Conservation (phyloP, 2,888 invertebrate genomes). For the Protodeltote pygarga region DNA sequence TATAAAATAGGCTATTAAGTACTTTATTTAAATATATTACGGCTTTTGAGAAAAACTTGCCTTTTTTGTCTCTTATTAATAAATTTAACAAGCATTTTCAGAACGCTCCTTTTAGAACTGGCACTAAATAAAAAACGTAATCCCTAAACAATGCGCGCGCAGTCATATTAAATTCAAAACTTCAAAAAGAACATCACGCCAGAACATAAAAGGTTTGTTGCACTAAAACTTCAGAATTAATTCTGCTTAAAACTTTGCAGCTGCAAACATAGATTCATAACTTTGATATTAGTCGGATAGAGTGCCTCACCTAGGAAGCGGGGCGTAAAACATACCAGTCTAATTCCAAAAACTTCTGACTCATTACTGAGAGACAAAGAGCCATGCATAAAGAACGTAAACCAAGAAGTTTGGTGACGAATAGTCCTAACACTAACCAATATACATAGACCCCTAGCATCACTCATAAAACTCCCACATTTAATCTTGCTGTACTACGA, state of each 20-base stretch:
- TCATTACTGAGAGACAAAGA: constrained; percentile 74
- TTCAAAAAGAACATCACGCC: constrained; percentile 17
- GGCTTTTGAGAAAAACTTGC: too few species aligned
- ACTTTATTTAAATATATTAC: too few species aligned
- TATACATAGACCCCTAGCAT: constrained; percentile 31
- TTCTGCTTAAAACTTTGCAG: constrained; percentile 37
- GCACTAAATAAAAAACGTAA: constrained; percentile 5
- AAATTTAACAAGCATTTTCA: too few species aligned
- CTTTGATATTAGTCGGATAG: constrained; percentile 61
- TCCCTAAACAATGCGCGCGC: constrained; percentile 19
- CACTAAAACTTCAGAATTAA: constrained; percentile 47
- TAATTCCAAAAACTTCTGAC: constrained; percentile 67
- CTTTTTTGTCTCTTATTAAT: too few species aligned
- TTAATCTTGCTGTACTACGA: not conserved
- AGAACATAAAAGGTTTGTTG: constrained; percentile 30
- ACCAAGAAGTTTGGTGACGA: constrained; percentile 62
- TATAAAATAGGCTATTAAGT: too few species aligned
- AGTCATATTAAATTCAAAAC: constrained; percentile 15
- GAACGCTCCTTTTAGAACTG: too few species aligned
- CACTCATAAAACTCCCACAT: not conserved
- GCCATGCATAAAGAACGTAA: constrained; percentile 60
- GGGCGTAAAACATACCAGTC: constrained; percentile 45
- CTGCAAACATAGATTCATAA: constrained; percentile 54
- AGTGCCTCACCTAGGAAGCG: constrained; percentile 38
- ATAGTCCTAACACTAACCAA: constrained; percentile 47